Evolutionary conservation across 1,140 invertebrate genomes (phyloP).

Genomic region (Andrena cerasifolii): DNA sequence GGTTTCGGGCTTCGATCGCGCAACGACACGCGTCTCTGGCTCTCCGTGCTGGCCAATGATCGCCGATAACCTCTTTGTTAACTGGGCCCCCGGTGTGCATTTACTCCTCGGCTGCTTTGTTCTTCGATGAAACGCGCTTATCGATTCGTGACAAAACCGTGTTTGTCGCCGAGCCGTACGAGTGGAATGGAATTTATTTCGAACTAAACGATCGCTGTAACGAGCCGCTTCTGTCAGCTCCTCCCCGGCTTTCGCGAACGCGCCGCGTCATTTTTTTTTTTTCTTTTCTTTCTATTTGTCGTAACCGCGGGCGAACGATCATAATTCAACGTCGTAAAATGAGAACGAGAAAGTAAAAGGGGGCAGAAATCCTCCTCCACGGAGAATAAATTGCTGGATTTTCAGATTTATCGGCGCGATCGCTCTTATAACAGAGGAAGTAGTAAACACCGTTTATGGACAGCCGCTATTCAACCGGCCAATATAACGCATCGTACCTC

Average conservation of each 20-base stretch:
- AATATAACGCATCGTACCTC: constrained; percentile 53
- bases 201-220: too few relatives aligned
- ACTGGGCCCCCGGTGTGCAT: constrained; percentile 43
- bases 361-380: neutral
- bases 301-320: neutral
- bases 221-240: neutral
- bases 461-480: constrained; percentile 51
- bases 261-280: too few relatives aligned
- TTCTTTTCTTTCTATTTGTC: neutral
- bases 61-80: constrained; percentile 46
- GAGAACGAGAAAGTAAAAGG: neutral
- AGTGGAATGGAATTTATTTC: too few relatives aligned
- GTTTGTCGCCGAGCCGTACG: neutral
- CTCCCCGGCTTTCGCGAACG: neutral
- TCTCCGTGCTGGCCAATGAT: neutral
- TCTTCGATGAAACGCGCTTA: neutral
- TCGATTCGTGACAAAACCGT: constrained; percentile 11
- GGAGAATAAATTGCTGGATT: constrained; percentile 21
- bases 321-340: constrained; percentile 7
- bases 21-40: neutral
- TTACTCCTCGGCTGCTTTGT: constrained; percentile 33
- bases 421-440: constrained; percentile 20
- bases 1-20: constrained; percentile 7
- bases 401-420: constrained; percentile 5
- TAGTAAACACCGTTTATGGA: constrained; percentile 60